A percentile compares a stretch with the other conserved stretches of the same genome.
Evolutionary conservation across 2,888 invertebrate genomes (phyloP).

Genomic region (Ochlodes sylvanus): DNA sequence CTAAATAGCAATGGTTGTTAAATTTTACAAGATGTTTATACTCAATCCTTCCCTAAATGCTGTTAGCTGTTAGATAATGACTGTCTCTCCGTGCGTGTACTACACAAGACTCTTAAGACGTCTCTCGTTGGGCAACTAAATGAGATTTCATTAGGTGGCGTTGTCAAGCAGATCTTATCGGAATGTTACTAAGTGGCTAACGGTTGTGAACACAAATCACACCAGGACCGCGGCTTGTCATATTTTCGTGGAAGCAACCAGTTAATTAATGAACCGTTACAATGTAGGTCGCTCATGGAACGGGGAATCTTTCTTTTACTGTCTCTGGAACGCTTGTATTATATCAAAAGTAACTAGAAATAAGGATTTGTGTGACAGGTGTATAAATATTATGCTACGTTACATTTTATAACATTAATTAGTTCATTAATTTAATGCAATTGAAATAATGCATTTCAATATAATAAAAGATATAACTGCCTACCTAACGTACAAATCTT

Average conservation of each 20-base stretch:
- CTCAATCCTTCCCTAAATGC: no score
- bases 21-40: no score
- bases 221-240: constrained; percentile 33
- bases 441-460: no score
- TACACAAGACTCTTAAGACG: neutral
- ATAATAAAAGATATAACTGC: no score
- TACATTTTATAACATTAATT: no score
- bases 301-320: neutral
- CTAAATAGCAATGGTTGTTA: no score
- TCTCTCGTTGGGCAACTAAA: no score
- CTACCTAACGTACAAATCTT: no score
- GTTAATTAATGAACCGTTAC: constrained; percentile 16
- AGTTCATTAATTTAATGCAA: no score
- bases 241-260: constrained; percentile 17
- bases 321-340: neutral
- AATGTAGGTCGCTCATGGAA: constrained; percentile 5
- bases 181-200: constrained; percentile 40
- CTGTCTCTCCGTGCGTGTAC: neutral
- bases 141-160: neutral
- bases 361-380: neutral
- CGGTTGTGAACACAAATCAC: constrained; percentile 41
- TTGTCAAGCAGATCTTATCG: constrained; percentile 43
- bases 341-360: neutral
- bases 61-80: no score
- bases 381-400: neutral